Evolutionary conservation across 2,888 invertebrate genomes (phyloP), one percentile per base, ranked within the genome.

Genomic region (Colostygia pectinataria): DNA sequence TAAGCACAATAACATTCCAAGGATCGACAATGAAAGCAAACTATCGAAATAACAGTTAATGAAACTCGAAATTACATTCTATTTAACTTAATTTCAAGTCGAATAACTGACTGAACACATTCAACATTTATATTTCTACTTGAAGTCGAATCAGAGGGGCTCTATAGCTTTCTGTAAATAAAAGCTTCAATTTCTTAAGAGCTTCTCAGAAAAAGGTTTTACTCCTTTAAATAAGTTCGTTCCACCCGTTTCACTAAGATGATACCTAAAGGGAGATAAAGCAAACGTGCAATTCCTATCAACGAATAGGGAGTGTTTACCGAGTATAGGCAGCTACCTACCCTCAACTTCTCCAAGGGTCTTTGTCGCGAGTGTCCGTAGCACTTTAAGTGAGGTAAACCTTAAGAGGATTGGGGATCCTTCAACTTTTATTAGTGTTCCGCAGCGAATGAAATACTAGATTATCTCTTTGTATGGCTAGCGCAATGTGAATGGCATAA

Each of bases 231-330:
- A 59, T 40, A 61, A 59, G 61, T 57, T 59, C 56, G 55, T 59
- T 57, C 53, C 63, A 62, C 60, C 66, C 70, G 63, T 63, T 68
- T 68, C 62, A 51, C 56, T 56, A 56, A 57, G 57, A 57, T 52
- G 55, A 55, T 61, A 66, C 57, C 60, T 68, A 71, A 68, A 70
- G 61, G 63, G 59, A 70, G 72, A 72, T 74, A 71, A 73, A 72
- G 69, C 61, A 68, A 72, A 73, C 72, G 64, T 57, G 66, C 68
- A 61, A 64, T 71, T 67, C 68, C 69, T 73, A 74, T 74, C 74
- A 71, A 60, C 61, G 65, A 65, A 65, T 65, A 62, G 68, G 61
- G 62, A 66, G 69, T 74, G 71, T 74, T 74, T 74, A 70, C 74
- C 53, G 62, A 71, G 63, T 53, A 43, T 34, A n/a, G n/a, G 25